These are phyloP conservation scores for Polia nebulosa DNA, from an alignment of 2,888 invertebrate species.

Conservation along the genomic window DNA sequence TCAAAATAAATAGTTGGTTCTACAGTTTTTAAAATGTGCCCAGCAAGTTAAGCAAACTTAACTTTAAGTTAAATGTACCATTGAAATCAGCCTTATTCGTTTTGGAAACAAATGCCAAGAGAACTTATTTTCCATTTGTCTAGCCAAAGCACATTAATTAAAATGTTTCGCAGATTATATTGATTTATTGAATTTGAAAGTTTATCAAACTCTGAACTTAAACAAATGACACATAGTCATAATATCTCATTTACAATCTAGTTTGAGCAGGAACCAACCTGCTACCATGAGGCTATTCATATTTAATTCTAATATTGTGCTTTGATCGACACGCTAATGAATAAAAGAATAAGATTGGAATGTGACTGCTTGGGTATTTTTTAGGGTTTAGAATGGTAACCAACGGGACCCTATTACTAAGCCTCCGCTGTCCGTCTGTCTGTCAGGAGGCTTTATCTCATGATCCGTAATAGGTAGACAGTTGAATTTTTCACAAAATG, in stretches of 20 bases:
- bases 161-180: background rate
- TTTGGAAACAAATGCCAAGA: background rate
- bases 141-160: background rate
- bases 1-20: background rate
- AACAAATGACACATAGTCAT: slow-evolving; percentile 19
- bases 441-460: too few relatives aligned
- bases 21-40: background rate
- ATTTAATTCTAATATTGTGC: slow-evolving; percentile 35
- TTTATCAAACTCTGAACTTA: slow-evolving; percentile 28
- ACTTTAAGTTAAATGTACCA: background rate
- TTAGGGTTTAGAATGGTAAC: too few relatives aligned
- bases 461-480: too few relatives aligned
- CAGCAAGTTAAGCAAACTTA: background rate
- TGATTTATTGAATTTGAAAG: background rate
- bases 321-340: too few relatives aligned
- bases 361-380: slow-evolving; percentile 5
- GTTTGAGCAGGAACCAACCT: slow-evolving; percentile 42
- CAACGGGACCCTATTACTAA: too few relatives aligned
- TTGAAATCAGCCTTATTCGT: background rate
- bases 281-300: background rate
- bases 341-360: slow-evolving; percentile 17
- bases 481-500: too few relatives aligned
- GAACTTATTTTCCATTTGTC: background rate
- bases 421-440: too few relatives aligned
- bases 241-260: slow-evolving; percentile 34